phyloP scores from a whole-genome alignment of 2,113 vertebrate genomes.

The Dascyllus trimaculatus region DNA sequence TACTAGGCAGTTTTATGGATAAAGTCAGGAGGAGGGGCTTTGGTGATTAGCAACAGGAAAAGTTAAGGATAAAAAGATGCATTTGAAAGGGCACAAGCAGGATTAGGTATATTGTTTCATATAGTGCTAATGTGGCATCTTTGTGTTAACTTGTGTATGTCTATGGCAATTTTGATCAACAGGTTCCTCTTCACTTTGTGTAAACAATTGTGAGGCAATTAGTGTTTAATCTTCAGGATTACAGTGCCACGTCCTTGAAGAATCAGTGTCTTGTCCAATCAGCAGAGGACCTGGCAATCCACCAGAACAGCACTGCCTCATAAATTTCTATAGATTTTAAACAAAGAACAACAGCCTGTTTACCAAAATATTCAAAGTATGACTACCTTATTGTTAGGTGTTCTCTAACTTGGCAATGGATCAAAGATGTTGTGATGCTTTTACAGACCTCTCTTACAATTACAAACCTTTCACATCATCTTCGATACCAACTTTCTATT shows the following conservation, averaged over 20 bases:
- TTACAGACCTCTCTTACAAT: background rate
- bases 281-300: constrained; percentile 47
- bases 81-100: constrained; percentile 17
- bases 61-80: background rate
- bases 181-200: background rate
- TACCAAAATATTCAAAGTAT: background rate
- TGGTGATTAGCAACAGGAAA: constrained; percentile 45
- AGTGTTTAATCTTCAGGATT: constrained; percentile 80
- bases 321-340: background rate
- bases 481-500: background rate
- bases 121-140: background rate
- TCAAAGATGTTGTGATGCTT: background rate
- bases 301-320: constrained; percentile 44
- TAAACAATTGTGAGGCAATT: constrained; percentile 46
- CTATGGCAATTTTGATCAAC: background rate
- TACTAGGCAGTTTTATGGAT: constrained; percentile 58
- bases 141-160: background rate
- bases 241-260: constrained; percentile 65
- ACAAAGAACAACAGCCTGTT: background rate
- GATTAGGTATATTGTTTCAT: background rate
- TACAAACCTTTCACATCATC: background rate
- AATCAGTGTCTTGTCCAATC: constrained; percentile 80
- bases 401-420: background rate
- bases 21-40: constrained; percentile 12
- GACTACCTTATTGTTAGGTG: background rate